Conservation (phyloP, 2,113 vertebrate genomes). For the Sander vitreus region DNA sequence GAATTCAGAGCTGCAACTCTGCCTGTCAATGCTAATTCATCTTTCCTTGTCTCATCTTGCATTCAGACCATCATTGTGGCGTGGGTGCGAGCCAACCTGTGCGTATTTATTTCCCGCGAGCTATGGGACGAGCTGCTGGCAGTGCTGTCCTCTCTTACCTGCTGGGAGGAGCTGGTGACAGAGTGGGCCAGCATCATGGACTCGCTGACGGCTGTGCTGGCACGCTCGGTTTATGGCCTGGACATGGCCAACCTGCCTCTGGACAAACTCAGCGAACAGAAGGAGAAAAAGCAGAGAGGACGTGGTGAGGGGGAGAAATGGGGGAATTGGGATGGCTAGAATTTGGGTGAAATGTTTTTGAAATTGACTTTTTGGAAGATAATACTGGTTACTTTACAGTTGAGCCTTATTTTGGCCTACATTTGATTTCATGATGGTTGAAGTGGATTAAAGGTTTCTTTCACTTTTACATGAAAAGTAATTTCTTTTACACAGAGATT, state of each 20-base stretch:
- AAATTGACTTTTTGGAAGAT: background rate
- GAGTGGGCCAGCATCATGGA: constrained; percentile 99
- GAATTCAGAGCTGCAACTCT: background rate
- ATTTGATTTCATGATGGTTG: background rate
- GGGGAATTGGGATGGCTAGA: background rate
- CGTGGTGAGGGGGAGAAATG: constrained; percentile 85
- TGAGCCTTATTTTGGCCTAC: background rate
- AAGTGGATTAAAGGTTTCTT: background rate
- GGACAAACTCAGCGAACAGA: constrained; percentile 98
- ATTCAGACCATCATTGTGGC: constrained; percentile 96
- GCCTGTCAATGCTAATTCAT: constrained; percentile 23
- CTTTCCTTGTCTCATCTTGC: constrained; percentile 27
- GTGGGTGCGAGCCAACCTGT: constrained; percentile 96
- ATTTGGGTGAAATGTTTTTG: background rate
- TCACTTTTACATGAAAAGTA: background rate
- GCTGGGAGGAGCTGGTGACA: constrained; percentile 95
- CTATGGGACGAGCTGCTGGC: constrained; percentile 97
- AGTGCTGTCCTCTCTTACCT: constrained; percentile 93
- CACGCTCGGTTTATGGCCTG: constrained; percentile 93
- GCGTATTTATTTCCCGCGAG: constrained; percentile 95
- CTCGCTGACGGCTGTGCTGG: constrained; percentile 94
- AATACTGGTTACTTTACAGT: background rate
- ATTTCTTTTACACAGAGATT: background rate
- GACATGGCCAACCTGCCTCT: constrained; percentile 95
- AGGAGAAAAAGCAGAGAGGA: constrained; percentile 96